Evolutionary conservation across 2,888 invertebrate genomes (phyloP).

Genomic region (Teleiodes luculella): DNA sequence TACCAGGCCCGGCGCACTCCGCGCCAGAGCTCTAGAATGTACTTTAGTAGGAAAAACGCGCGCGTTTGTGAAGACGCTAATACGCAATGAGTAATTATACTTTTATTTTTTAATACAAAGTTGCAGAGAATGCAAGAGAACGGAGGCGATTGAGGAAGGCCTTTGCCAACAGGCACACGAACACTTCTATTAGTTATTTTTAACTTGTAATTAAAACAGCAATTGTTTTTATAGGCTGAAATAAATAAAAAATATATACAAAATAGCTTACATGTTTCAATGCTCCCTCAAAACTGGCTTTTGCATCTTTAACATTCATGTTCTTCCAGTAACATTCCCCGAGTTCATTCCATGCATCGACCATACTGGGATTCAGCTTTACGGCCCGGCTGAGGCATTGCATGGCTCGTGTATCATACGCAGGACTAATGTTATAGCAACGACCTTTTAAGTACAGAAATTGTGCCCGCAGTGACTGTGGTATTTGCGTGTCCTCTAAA

Average conservation of each 20-base stretch:
- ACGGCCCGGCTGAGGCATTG: slow-evolving; percentile 89
- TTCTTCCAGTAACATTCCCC: slow-evolving; percentile 95
- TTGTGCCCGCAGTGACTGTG: slow-evolving; percentile 62
- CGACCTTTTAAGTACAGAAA: slow-evolving; percentile 86
- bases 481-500: slow-evolving; percentile 53
- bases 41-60: no score
- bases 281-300: slow-evolving; percentile 89
- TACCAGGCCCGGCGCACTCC: no score
- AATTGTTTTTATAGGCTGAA: no score
- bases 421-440: slow-evolving; percentile 84
- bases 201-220: no score
- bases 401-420: slow-evolving; percentile 83
- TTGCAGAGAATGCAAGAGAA: no score
- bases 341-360: slow-evolving; percentile 92
- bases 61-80: no score
- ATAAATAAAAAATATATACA: background rate
- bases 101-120: no score
- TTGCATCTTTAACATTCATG: slow-evolving; percentile 87
- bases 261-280: slow-evolving; percentile 79
- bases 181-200: no score
- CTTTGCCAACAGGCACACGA: no score
- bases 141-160: no score
- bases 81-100: no score
- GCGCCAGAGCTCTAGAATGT: no score
- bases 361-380: slow-evolving; percentile 88